Evolutionary conservation across 2,113 vertebrate species (phyloP).

Genomic region (Bungarus multicinctus): DNA sequence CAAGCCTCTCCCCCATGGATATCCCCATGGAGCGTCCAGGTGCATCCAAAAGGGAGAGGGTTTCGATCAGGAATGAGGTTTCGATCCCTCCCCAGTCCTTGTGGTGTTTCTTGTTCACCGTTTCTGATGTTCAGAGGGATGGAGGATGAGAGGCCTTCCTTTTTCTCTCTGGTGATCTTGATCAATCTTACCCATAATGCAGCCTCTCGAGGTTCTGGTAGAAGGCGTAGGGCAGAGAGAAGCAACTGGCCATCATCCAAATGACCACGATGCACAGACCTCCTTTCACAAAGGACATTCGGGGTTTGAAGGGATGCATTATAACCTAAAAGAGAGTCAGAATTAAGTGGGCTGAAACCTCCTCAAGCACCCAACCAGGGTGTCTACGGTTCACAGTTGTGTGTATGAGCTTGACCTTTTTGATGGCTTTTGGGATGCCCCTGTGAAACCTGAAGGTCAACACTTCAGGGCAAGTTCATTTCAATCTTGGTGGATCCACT

Average conservation of each 20-base stretch:
- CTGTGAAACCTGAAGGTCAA: neutral
- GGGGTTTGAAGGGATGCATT: slow-evolving; percentile 73
- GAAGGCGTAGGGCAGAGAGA: slow-evolving; percentile 77
- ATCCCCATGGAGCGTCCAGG: too few relatives aligned
- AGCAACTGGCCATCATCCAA: slow-evolving; percentile 78
- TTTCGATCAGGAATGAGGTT: neutral
- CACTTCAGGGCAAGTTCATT: neutral
- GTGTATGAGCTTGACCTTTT: neutral
- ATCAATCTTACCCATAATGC: slow-evolving; percentile 69
- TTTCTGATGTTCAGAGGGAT: neutral
- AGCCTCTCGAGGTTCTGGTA: slow-evolving; percentile 75
- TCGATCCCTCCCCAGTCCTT: neutral
- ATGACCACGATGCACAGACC: slow-evolving; percentile 73
- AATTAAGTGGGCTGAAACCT: neutral
- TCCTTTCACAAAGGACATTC: slow-evolving; percentile 73
- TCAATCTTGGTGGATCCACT: neutral
- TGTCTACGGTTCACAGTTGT: neutral
- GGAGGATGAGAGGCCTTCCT: neutral
- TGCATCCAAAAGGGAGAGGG: neutral
- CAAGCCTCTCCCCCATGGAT: neutral
- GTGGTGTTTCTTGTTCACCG: too few relatives aligned
- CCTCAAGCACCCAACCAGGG: neutral
- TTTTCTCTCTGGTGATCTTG: neutral
- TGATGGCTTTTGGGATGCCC: neutral
- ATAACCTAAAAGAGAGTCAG: slow-evolving; percentile 65